These are phyloP conservation scores for Cantharis rufa DNA, from an alignment of 2,888 invertebrate species.

Conservation along the genomic window DNA sequence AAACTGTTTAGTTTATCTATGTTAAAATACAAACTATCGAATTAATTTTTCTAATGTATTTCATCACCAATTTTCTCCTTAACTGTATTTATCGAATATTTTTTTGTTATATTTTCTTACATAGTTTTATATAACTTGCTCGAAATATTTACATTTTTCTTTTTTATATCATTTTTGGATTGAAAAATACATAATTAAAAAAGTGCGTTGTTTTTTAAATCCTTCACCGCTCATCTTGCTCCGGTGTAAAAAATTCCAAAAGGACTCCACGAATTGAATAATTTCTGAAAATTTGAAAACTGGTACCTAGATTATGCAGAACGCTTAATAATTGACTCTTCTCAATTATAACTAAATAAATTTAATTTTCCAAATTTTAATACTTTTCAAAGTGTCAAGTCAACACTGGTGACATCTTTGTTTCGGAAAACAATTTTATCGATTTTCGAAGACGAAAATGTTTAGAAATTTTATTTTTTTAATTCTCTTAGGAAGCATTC, in stretches of 20 bases:
- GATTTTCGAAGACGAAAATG: not conserved
- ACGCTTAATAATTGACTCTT: no score
- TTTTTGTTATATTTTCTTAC: not conserved
- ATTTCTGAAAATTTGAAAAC: no score
- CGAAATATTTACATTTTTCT: not conserved
- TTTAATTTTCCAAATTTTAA: no score
- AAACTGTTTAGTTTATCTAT: not conserved
- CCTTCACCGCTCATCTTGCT: no score
- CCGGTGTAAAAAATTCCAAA: no score
- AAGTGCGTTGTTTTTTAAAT: not conserved
- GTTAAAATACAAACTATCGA: not conserved
- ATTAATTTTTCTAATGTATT: not conserved
- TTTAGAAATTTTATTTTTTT: not conserved
- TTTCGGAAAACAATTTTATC: no score
- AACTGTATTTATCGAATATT: no score
- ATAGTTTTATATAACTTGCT: not conserved
- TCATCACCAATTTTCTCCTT: not conserved
- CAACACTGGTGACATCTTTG: no score
- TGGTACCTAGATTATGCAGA: no score
- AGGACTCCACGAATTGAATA: no score
- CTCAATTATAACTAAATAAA: no score
- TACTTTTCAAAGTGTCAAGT: no score
- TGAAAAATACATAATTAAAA: not conserved
- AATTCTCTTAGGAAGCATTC: conserved; percentile 7
- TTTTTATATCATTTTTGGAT: not conserved